A percentile compares a stretch with the other conserved stretches of the same genome.
These are phyloP conservation scores for Eretmochelys imbricata DNA, from an alignment of 2,113 vertebrate genomes.

Conservation along the genomic window DNA sequence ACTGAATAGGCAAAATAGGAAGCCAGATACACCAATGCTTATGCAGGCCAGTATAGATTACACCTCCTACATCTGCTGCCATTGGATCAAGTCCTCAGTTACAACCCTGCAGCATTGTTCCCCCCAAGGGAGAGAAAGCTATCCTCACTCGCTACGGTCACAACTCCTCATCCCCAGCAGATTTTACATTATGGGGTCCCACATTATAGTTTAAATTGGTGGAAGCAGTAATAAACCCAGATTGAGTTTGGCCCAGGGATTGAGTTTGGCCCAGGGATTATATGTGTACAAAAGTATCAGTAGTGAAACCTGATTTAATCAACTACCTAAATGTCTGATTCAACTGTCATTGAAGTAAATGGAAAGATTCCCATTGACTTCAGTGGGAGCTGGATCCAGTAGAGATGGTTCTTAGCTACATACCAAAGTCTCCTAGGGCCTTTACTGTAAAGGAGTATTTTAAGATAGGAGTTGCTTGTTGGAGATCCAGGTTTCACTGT, in stretches of 20 bases:
- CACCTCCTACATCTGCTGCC: not conserved
- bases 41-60: not conserved
- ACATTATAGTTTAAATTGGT: not conserved
- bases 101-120: not conserved
- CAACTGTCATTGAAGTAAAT: not conserved
- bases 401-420: not conserved
- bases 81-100: not conserved
- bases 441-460: not conserved
- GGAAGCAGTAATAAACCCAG: not conserved
- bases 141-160: not conserved
- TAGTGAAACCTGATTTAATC: not conserved
- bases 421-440: not conserved
- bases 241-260: not conserved
- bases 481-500: not conserved
- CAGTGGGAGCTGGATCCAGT: constrained; percentile 1
- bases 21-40: not conserved
- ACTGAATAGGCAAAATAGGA: not conserved
- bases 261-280: not conserved
- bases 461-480: not conserved
- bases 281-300: not conserved
- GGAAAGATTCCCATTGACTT: constrained; percentile 26
- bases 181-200: not conserved
- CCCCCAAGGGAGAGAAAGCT: not conserved
- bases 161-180: not conserved
- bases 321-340: not conserved